Base-by-base conservation (phyloP, 2,797 vertebrate species). In the Argyrosomus regius region DNA sequence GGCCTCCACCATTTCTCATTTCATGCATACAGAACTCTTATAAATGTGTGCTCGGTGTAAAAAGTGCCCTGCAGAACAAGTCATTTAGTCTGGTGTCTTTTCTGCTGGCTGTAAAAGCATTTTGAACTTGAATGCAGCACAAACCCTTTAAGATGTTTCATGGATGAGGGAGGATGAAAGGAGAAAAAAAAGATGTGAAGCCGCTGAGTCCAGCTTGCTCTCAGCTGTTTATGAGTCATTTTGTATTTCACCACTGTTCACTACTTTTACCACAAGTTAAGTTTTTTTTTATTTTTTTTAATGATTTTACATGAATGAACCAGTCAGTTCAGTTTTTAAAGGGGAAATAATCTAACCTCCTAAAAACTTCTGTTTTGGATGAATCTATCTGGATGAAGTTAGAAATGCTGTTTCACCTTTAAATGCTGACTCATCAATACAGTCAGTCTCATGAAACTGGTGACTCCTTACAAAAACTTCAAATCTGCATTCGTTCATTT, bases 1-100 rank as follows among this genome's bases (percentile, higher is more conserved):
- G 39, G 74, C 77, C 70, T 72, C 49, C 41, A 48, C 77, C 77
- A 79, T 80, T 89, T 84, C 53, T 70, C 77, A 86, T 80, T 74
- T 59, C 82, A 72, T 28, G 48, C 82, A 67, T 45, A 75, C 52
- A 22, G 74, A 20, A 45, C 13, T 31, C 69, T 56, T 43, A 43
- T 62, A 60, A 60, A 69, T 39, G 8, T n/a, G 17, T 53, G 52
- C 39, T 22, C 54, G 50, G 52, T 60, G 54, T 46, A 39, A 72
- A 59, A 63, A 72, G 52, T 56, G 16, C 20, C 11, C 16, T 20
- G 39, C 50, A 68, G 50, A 56, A 62, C 24, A 53, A 76, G 26
- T 41, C 16, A 41, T 68, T 58, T 14, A 45, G 28, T 52, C 2
- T 3, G 17, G 45, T 59, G 39, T 73, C 52, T 46, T 60, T 74